Conservation (phyloP, 2,888 invertebrate species). For the Stratiomys singularior region DNA sequence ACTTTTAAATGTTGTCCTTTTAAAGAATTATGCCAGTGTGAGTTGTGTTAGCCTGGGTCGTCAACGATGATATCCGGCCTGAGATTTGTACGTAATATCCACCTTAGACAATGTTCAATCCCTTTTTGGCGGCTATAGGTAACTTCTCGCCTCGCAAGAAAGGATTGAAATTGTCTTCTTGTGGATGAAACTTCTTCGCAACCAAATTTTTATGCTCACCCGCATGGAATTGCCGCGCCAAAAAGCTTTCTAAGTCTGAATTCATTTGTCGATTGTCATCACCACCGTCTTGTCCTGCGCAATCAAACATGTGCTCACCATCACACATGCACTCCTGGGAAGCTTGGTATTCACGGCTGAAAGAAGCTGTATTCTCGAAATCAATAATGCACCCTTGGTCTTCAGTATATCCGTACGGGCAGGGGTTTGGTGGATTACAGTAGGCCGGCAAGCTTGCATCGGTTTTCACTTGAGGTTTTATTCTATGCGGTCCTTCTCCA, state of each 20-base stretch:
- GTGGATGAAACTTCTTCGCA: slow-evolving; percentile 80
- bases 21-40: slow-evolving; percentile 34
- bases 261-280: slow-evolving; percentile 61
- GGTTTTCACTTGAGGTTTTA: slow-evolving; percentile 78
- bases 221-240: slow-evolving; percentile 67
- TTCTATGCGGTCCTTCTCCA: slow-evolving; percentile 70
- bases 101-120: slow-evolving; percentile 71
- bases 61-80: slow-evolving; percentile 28
- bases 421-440: slow-evolving; percentile 99
- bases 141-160: slow-evolving; percentile 83
- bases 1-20: slow-evolving; percentile 29
- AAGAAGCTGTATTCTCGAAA: slow-evolving; percentile 95
- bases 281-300: slow-evolving; percentile 70
- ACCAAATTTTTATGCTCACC: slow-evolving; percentile 76
- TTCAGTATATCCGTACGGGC: slow-evolving; percentile 90
- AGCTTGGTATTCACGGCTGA: slow-evolving; percentile 92
- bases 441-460: slow-evolving; percentile 96
- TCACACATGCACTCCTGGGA: slow-evolving; percentile 98
- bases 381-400: slow-evolving; percentile 89
- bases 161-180: slow-evolving; percentile 70
- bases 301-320: slow-evolving; percentile 96
- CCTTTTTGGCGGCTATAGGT: slow-evolving; percentile 93
- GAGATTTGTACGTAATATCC: background rate
- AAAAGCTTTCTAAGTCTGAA: slow-evolving; percentile 75
- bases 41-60: slow-evolving; percentile 27